phyloP scores from a whole-genome alignment of 37 sponge, comb jelly and placozoan species.

The Bolinopsis microptera region DNA sequence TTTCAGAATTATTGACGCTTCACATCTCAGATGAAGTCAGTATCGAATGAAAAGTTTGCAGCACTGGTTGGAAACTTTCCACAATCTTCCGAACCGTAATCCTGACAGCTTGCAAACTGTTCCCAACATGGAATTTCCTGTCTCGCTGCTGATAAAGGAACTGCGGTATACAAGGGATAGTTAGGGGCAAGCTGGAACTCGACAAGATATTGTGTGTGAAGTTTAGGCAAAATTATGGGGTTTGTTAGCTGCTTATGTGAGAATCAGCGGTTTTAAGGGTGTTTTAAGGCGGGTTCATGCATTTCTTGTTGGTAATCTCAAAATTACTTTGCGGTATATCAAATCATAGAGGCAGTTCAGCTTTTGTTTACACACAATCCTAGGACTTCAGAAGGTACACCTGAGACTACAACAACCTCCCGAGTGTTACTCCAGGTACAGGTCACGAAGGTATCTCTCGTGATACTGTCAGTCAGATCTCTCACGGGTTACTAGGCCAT shows the following conservation, averaged over 20 bases:
- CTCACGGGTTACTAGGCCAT: constrained; percentile 57
- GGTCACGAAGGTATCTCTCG: constrained; percentile 39
- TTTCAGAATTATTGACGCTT: too few relatives aligned
- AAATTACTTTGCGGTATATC: too few relatives aligned
- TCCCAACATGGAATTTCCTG: constrained; percentile 21
- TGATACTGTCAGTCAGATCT: not conserved
- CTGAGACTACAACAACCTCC: constrained; percentile 4
- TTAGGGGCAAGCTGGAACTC: not conserved
- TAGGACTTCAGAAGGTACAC: constrained; percentile 34
- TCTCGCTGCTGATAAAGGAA: not conserved
- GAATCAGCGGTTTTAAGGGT: too few relatives aligned
- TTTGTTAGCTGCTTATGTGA: too few relatives aligned
- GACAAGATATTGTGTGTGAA: constrained; percentile 19
- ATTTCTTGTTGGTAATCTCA: too few relatives aligned
- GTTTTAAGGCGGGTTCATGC: too few relatives aligned
- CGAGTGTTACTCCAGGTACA: constrained; percentile 25
- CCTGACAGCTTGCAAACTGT: not conserved
- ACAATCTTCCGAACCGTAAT: not conserved
- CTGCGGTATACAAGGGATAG: constrained; percentile 28
- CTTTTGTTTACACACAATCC: too few relatives aligned
- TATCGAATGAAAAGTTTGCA: not conserved
- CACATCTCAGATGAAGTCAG: not conserved
- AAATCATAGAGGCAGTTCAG: too few relatives aligned
- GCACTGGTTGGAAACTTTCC: not conserved
- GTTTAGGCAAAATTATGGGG: not conserved